Conservation (phyloP, 2,888 invertebrate genomes). For the Entomobrya multifasciata region DNA sequence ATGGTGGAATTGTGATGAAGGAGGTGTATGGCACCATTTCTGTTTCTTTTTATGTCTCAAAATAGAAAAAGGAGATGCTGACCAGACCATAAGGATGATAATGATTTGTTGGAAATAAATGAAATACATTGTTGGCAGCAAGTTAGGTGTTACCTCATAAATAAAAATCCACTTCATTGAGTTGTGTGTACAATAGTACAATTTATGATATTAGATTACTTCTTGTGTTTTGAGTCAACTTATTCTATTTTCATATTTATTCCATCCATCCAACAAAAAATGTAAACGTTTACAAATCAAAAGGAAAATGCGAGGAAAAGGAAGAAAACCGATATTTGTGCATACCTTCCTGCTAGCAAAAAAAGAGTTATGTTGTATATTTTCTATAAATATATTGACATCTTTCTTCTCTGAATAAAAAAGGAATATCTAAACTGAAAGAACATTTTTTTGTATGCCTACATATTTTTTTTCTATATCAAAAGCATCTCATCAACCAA, state of each 20-base stretch:
- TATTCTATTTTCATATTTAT: neutral
- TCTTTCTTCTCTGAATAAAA: too few relatives aligned
- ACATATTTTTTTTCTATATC: too few relatives aligned
- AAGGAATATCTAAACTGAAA: too few relatives aligned
- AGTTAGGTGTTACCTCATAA: neutral
- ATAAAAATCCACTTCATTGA: too few relatives aligned
- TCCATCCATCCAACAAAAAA: neutral
- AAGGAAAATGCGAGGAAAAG: slow-evolving; percentile 32
- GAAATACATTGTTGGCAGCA: too few relatives aligned
- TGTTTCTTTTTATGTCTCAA: slow-evolving; percentile 9
- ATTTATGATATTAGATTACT: too few relatives aligned
- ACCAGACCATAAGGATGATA: neutral
- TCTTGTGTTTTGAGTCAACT: neutral
- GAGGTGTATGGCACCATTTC: slow-evolving; percentile 27
- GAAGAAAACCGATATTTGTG: slow-evolving; percentile 64
- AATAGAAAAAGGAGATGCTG: too few relatives aligned
- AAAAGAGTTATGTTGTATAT: neutral
- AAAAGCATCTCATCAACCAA: too few relatives aligned
- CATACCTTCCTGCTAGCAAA: slow-evolving; percentile 61
- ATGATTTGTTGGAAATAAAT: too few relatives aligned
- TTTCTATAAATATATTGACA: slow-evolving; percentile 37
- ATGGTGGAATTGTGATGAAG: neutral
- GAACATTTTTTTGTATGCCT: too few relatives aligned
- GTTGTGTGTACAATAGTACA: too few relatives aligned
- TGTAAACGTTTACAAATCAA: slow-evolving; percentile 20